Base-by-base conservation (phyloP, 2,113 vertebrate genomes). In the Zapus hudsonius region DNA sequence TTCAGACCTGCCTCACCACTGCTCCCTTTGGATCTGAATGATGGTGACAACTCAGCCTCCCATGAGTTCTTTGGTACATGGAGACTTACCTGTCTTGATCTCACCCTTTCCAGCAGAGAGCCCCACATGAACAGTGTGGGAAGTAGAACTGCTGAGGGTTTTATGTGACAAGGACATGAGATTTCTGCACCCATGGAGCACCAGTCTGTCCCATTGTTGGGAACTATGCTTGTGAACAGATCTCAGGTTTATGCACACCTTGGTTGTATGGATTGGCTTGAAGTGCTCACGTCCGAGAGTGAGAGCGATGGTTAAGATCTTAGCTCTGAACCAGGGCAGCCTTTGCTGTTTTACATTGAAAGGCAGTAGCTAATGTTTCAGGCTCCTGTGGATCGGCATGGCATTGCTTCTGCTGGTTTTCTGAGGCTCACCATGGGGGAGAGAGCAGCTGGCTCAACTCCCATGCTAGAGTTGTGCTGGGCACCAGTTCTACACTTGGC, bases 401-500 rank as follows among this genome's bases (percentile, higher is more conserved):
- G 44, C 78, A 66, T 4, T 61, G 55, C 44, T 76, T 90, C 36
- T 67, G 55, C 20, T 72, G 16, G 33, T 36, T 63, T 75, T 59
- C 31, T 44, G 10, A 59, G 36, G 55, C 47, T 89, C 16, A 44
- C 31, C 36, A 0, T 38, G 42, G 74, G 59, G 67, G 52, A 52
- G 52, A 15, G 6, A 52, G 25, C 52, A 57, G 31, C 16, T 40
- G 31, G 40, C 29, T 57, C 40, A 9, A 11, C 20, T n/a, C 3
- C n/a, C 2, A 0, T 0, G 4, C 36, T 38, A 61, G 31, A 64
- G 1, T 12, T 72, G 61, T 74, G 36, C 33, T 79, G 44, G 70
- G 38, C 7, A 7, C 38, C 42, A 11, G 7, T 25, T 69, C 7
- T 79, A 1, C 2, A 2, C 0, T 0, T 19, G 69, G 42, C 16